Evolutionary conservation across 2,113 vertebrate species (phyloP).

Genomic region (Anarhynchus alexandrinus): DNA sequence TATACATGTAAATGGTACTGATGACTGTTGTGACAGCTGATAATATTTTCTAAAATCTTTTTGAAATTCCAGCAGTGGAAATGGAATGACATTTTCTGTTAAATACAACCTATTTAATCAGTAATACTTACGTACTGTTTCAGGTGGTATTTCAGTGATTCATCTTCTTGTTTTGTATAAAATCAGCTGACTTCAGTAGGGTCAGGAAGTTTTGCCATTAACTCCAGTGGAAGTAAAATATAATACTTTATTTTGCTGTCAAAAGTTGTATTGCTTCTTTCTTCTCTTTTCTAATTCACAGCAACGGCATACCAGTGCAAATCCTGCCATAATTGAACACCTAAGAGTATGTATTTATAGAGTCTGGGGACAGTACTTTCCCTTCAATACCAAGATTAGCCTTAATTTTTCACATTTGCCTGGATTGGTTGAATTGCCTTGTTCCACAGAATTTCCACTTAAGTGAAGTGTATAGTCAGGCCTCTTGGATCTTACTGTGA

Average conservation of each 20-base stretch:
- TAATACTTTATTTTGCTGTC: conserved; percentile 21
- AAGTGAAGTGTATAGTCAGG: neutral
- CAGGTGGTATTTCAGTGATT: conserved; percentile 1
- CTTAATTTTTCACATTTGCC: neutral
- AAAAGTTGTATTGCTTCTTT: conserved; percentile 22
- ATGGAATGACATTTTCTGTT: neutral
- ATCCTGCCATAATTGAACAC: neutral
- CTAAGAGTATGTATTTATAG: neutral
- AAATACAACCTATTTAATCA: neutral
- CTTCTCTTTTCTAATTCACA: neutral
- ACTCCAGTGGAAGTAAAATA: conserved; percentile 38
- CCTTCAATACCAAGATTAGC: neutral
- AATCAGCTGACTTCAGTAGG: neutral
- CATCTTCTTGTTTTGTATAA: conserved; percentile 20
- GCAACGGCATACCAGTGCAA: neutral
- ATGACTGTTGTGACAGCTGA: conserved; percentile 27
- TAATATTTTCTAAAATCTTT: neutral
- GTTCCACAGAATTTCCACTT: neutral
- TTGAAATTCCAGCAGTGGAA: neutral
- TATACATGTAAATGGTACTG: neutral
- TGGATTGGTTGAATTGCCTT: neutral
- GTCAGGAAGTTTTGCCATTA: neutral
- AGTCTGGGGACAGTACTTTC: neutral
- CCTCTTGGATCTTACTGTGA: neutral
- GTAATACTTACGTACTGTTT: neutral